Conservation (phyloP, 2,888 invertebrate species). For the Coenonympha arcania region DNA sequence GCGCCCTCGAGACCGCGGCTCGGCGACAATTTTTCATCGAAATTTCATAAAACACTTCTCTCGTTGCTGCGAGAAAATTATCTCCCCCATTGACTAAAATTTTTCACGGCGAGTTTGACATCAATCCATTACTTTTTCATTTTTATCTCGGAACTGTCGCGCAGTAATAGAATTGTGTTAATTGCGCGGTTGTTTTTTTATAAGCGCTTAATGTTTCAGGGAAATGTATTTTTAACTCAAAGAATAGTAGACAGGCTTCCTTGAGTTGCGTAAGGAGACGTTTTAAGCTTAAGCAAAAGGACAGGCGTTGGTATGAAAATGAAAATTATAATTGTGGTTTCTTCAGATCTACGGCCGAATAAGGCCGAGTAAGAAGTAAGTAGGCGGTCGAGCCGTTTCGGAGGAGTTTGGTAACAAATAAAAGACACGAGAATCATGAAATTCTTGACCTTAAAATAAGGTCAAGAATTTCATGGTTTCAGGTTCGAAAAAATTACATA, state of each 20-base stretch:
- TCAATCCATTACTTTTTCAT: conserved; percentile 66
- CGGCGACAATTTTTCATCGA: conserved; percentile 56
- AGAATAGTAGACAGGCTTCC: conserved; percentile 33
- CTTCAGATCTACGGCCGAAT: not conserved
- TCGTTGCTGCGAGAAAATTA: conserved; percentile 58
- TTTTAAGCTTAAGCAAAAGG: not conserved
- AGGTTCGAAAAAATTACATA: too few species aligned
- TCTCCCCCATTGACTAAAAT: conserved; percentile 69
- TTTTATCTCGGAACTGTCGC: conserved; percentile 61
- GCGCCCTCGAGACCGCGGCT: conserved; percentile 38
- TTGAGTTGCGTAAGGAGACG: not conserved
- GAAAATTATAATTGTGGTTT: not conserved
- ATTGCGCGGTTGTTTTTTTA: conserved; percentile 55
- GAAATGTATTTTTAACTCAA: conserved; percentile 36
- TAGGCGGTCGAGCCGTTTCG: too few species aligned
- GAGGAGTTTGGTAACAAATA: too few species aligned
- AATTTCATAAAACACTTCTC: conserved; percentile 61
- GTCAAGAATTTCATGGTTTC: too few species aligned
- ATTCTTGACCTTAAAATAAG: too few species aligned
- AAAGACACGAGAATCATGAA: too few species aligned
- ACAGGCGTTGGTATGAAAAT: not conserved
- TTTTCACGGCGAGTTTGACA: conserved; percentile 71
- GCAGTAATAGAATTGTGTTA: conserved; percentile 61
- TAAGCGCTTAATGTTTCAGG: conserved; percentile 42
- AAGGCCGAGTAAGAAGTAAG: too few species aligned